These are phyloP conservation scores for Osmerus eperlanus DNA, from an alignment of 2,113 vertebrate species.

Conservation along the genomic window DNA sequence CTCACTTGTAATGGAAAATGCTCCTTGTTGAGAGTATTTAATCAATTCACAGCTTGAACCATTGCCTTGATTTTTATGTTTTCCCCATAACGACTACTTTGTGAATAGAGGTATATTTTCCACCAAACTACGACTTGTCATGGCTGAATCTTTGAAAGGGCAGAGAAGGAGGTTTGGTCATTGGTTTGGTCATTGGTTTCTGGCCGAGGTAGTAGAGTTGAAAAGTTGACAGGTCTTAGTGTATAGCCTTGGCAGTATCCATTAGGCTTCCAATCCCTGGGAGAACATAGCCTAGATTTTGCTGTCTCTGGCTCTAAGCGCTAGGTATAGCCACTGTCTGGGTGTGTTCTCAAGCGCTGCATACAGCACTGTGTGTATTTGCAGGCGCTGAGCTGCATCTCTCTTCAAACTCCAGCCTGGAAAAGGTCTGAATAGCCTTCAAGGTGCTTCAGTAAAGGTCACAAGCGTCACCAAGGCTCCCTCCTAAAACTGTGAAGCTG, in stretches of 20 bases:
- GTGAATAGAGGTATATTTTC: neutral
- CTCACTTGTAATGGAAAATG: neutral
- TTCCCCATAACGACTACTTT: neutral
- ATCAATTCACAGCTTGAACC: constrained; percentile 18
- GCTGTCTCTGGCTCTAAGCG: constrained; percentile 42
- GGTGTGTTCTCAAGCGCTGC: constrained; percentile 23
- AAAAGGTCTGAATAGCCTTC: constrained; percentile 66
- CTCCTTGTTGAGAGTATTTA: constrained; percentile 14
- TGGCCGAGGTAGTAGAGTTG: neutral
- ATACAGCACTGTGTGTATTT: constrained; percentile 21
- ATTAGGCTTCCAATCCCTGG: constrained; percentile 38
- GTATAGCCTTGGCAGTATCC: constrained; percentile 42
- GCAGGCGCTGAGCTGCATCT: constrained; percentile 47
- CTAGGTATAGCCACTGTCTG: constrained; percentile 36
- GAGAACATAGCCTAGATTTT: constrained; percentile 23
- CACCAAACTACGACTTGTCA: too few relatives aligned
- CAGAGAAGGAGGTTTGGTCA: neutral
- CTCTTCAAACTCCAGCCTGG: constrained; percentile 46
- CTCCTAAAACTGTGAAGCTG: constrained; percentile 21
- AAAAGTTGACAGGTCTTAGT: constrained; percentile 15
- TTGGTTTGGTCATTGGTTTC: neutral
- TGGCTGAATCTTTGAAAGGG: neutral
- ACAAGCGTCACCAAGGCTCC: constrained; percentile 29
- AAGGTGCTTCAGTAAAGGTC: constrained; percentile 68
- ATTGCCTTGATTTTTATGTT: neutral